These are phyloP conservation scores for Leptopilina drosophilae DNA, from an alignment of 2,888 invertebrate genomes.

Conservation along the genomic window DNA sequence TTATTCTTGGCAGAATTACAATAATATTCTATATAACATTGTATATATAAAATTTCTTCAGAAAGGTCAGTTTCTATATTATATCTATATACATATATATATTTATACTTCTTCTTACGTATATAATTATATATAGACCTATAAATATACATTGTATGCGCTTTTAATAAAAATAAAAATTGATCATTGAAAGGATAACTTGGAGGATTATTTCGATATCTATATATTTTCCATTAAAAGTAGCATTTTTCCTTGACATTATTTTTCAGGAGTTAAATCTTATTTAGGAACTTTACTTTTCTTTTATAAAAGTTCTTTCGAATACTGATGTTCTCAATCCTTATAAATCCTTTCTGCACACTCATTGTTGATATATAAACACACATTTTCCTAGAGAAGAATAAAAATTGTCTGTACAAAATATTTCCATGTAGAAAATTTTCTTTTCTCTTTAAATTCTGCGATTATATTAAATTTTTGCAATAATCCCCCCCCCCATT, in stretches of 20 bases:
- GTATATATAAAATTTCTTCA: not conserved
- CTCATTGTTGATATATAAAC: too few species aligned
- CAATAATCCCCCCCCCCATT: too few species aligned
- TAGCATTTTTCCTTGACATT: constrained; percentile 8
- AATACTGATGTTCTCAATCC: not conserved
- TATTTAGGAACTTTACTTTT: not conserved
- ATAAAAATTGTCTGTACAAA: too few species aligned
- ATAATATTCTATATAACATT: not conserved
- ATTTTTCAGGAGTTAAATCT: constrained; percentile 3
- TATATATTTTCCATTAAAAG: not conserved
- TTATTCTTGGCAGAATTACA: constrained; percentile 16
- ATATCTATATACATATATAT: too few species aligned
- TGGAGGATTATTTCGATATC: not conserved
- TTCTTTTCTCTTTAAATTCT: too few species aligned
- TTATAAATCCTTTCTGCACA: not conserved
- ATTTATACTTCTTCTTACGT: not conserved
- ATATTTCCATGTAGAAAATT: too few species aligned
- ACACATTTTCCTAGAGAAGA: too few species aligned
- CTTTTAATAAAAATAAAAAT: not conserved
- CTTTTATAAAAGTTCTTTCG: not conserved
- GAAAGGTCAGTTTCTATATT: constrained; percentile 10
- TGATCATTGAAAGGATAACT: not conserved
- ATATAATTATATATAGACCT: too few species aligned
- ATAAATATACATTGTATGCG: too few species aligned
- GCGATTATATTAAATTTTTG: too few species aligned